Evolutionary conservation across 2,888 invertebrate genomes (phyloP).

Genomic region (Kryphioiulus occultus): DNA sequence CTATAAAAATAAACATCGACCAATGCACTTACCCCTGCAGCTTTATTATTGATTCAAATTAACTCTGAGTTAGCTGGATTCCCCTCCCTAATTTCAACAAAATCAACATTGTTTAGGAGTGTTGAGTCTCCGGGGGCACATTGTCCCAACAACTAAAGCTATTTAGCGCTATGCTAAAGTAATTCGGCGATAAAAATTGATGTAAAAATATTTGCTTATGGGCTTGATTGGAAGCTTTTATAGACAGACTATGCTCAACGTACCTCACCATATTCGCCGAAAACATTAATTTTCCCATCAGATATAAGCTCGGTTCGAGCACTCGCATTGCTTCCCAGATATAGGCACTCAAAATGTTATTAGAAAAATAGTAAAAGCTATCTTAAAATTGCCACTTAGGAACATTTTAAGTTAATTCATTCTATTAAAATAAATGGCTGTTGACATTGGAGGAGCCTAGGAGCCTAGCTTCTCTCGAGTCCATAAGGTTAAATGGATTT

Average conservation of each 20-base stretch:
- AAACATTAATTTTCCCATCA: slow-evolving; percentile 36
- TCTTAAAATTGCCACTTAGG: neutral
- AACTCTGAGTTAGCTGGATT: slow-evolving; percentile 10
- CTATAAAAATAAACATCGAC: slow-evolving; percentile 29
- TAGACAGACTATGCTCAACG: neutral
- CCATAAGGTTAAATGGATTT: neutral
- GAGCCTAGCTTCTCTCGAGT: neutral
- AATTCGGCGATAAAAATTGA: slow-evolving; percentile 23
- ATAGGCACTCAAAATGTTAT: slow-evolving; percentile 7
- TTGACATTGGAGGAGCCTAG: neutral
- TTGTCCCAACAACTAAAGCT: slow-evolving; percentile 31
- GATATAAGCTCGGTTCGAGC: neutral
- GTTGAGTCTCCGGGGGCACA: slow-evolving; percentile 28
- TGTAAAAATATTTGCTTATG: slow-evolving; percentile 35
- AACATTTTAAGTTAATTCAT: slow-evolving; percentile 39
- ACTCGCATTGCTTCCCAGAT: neutral
- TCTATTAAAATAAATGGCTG: slow-evolving; percentile 36
- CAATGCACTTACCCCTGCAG: neutral
- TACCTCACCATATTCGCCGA: neutral
- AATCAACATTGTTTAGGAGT: neutral
- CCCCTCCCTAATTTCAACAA: neutral
- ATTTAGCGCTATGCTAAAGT: slow-evolving; percentile 35
- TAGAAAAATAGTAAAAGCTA: slow-evolving; percentile 32
- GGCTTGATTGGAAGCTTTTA: slow-evolving; percentile 32
- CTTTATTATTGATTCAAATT: slow-evolving; percentile 36